A percentile compares a stretch with the other conserved stretches of the same genome.
phyloP scores from a whole-genome alignment of 2,797 vertebrate species.

The Gallinago nigripennis region DNA sequence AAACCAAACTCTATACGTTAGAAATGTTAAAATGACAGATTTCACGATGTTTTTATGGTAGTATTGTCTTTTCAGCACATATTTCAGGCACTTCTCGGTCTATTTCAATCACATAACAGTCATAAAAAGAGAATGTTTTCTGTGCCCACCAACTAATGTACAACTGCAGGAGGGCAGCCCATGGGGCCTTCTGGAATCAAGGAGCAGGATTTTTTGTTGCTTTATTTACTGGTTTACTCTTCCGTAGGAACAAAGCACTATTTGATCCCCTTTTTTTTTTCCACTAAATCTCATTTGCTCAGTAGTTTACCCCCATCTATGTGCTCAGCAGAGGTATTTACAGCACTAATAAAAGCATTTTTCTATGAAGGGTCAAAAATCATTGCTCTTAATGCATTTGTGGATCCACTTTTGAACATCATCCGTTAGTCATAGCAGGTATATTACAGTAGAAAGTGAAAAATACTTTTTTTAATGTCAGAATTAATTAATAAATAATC shows the following conservation, averaged over 20 bases:
- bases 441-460: conserved; percentile 9
- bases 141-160: background rate
- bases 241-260: conserved; percentile 66
- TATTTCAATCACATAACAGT: background rate
- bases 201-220: conserved; percentile 57
- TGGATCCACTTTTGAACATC: conserved; percentile 37
- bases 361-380: conserved; percentile 41
- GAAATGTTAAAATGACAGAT: background rate
- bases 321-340: conserved; percentile 70
- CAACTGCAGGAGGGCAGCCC: background rate
- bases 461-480: conserved; percentile 8
- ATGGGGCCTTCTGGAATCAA: background rate
- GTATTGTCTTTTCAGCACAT: background rate
- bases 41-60: background rate
- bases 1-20: background rate
- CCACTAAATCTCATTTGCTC: conserved; percentile 73
- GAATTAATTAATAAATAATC: conserved; percentile 11
- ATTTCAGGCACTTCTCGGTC: background rate
- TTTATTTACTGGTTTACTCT: conserved; percentile 70
- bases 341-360: conserved; percentile 66
- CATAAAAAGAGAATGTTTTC: background rate
- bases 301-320: conserved; percentile 64
- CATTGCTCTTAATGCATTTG: conserved; percentile 54
- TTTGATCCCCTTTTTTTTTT: conserved; percentile 70
- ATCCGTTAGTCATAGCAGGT: conserved; percentile 31